phyloP scores from a whole-genome alignment of 1,140 invertebrate genomes.

The Asbolus verrucosus region DNA sequence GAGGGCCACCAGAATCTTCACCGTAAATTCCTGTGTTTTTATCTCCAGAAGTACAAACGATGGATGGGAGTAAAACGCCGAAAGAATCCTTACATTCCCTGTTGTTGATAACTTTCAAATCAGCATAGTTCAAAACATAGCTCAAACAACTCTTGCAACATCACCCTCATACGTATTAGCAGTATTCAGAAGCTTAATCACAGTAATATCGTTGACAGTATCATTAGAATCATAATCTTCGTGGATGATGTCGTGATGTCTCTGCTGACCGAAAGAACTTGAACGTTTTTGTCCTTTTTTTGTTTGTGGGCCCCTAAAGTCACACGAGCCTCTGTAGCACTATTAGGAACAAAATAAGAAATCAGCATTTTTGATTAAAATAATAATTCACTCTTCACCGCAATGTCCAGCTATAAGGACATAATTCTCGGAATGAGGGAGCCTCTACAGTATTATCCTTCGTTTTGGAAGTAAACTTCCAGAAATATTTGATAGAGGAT shows the following conservation, averaged over 20 bases:
- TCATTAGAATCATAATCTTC: slow-evolving; percentile 64
- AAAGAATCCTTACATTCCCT: slow-evolving; percentile 28
- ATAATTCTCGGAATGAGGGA: slow-evolving; percentile 68
- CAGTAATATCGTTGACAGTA: slow-evolving; percentile 67
- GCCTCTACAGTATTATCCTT: slow-evolving; percentile 66
- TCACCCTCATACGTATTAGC: slow-evolving; percentile 52
- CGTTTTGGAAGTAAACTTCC: slow-evolving; percentile 33
- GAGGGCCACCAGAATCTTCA: slow-evolving; percentile 87
- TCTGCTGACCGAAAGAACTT: slow-evolving; percentile 56
- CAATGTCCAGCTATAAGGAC: slow-evolving; percentile 73
- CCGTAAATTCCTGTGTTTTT: slow-evolving; percentile 76
- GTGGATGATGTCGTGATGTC: slow-evolving; percentile 65
- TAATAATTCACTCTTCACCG: slow-evolving; percentile 61
- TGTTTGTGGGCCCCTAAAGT: slow-evolving; percentile 53
- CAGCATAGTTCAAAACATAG: slow-evolving; percentile 43
- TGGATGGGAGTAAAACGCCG: slow-evolving; percentile 17
- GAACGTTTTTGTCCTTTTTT: slow-evolving; percentile 57
- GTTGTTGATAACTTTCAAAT: slow-evolving; percentile 45
- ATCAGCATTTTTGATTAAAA: not conserved
- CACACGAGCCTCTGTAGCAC: slow-evolving; percentile 48
- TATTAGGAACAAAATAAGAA: slow-evolving; percentile 37
- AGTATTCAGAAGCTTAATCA: slow-evolving; percentile 65
- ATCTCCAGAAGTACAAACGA: slow-evolving; percentile 51
- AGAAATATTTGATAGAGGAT: slow-evolving; percentile 65
- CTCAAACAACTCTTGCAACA: slow-evolving; percentile 52